A percentile compares a stretch with the other conserved stretches of the same genome.
Evolutionary conservation across 2,113 vertebrate species (phyloP).

Genomic region (Hoplias malabaricus): DNA sequence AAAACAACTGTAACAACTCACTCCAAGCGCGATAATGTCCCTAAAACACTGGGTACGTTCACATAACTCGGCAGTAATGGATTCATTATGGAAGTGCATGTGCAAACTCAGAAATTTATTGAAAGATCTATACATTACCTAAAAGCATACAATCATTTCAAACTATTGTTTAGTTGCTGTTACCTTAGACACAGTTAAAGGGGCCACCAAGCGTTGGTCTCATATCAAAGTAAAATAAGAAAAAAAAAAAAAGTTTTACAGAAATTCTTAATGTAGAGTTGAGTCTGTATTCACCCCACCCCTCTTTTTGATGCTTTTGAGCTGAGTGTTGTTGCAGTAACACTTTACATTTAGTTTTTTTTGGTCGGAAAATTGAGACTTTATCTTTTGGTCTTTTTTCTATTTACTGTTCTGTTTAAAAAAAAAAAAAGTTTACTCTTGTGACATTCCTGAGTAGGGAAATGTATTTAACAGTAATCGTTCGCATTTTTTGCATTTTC

Average conservation of each 20-base stretch:
- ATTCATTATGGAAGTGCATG: not conserved
- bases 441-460: constrained; percentile 35
- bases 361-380: constrained; percentile 24
- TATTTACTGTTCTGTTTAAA: not conserved
- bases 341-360: not conserved
- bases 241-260: not conserved
- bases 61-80: not conserved
- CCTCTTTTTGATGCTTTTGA: not conserved
- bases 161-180: constrained; percentile 21
- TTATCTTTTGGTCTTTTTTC: constrained; percentile 33
- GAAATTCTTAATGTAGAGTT: not conserved
- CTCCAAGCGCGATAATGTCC: no score
- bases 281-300: not conserved
- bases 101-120: constrained; percentile 46
- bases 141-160: constrained; percentile 20
- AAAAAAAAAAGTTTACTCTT: not conserved
- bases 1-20: no score
- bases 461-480: not conserved
- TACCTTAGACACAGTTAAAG: constrained; percentile 8
- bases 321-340: not conserved
- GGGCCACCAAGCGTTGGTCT: constrained; percentile 8
- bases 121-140: constrained; percentile 12
- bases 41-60: not conserved
- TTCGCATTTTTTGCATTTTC: not conserved
- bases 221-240: not conserved